Evolutionary conservation across 1,140 invertebrate genomes (phyloP), one percentile per base, ranked within the genome.

Genomic region (Pomacea maculata): DNA sequence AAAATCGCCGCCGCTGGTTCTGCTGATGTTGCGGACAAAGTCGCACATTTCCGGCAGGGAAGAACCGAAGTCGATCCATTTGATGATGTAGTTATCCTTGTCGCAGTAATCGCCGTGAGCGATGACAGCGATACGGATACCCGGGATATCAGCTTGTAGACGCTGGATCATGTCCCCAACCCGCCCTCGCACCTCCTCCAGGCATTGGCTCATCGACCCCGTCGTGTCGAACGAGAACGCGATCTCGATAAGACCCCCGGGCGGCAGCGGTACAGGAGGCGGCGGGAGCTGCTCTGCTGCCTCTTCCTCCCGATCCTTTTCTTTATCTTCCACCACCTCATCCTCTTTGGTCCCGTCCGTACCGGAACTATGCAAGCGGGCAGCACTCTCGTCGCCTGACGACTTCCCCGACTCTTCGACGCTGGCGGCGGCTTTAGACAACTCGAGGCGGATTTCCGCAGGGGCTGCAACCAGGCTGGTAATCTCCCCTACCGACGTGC

Each of bases 151-250:
- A 12, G 84, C 82, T 72, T 86, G 86, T 34, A 91, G 84, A 17
- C 87, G 82, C 67, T 87, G 84, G 65, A 90, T 88, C 86, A 90
- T 86, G 70, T 90, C 88, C 55, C 86, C 83, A 2, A 90, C 78
- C 19, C 83, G 83, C 6, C 87, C 85, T 54, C 88, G 79, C 14
- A 90, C 86, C 74, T 88, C 80, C 7, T 83, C 79, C 3, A 90
- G 80, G 78, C 84, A 89, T 17, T 79, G 75, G 55, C 52, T 83
- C 89, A 90, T 90, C 25, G 88, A 89, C 19, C 89, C 88, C 29
- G 90, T 91, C 6, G 89, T 90, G 78, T 91, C 90, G 75, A 91
- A 91, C 11, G 88, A 90, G 78, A 91, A 91, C 29, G 87, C 89
- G 64, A 90, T 87, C 74, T 91, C 90, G 54, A 88, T 83, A 67